A percentile compares a stretch with the other conserved stretches of the same genome.
Conservation (phyloP, 2,113 vertebrate species). For the Lampris megalopsis region DNA sequence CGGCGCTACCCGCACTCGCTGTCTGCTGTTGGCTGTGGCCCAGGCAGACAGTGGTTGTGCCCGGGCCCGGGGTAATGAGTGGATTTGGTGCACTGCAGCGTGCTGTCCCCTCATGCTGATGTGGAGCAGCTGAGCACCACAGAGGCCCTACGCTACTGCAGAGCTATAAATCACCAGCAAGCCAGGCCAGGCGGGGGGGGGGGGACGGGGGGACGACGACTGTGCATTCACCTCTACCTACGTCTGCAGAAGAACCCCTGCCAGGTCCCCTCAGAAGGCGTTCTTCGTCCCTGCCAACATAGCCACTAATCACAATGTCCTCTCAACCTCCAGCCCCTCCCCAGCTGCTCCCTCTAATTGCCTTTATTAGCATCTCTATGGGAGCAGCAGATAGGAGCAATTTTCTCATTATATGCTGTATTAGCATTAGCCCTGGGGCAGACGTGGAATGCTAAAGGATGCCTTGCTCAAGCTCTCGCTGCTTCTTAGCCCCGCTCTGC, state of each 20-base stretch:
- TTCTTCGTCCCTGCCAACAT: conserved; percentile 41
- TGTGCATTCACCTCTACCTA: conserved; percentile 55
- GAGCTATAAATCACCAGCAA: conserved; percentile 84
- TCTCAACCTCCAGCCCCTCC: conserved; percentile 67
- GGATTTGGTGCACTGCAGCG: conserved; percentile 84
- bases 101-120: conserved; percentile 79
- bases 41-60: conserved; percentile 68
- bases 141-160: conserved; percentile 78
- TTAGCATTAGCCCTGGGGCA: conserved; percentile 76
- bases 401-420: conserved; percentile 80
- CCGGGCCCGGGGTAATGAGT: conserved; percentile 80
- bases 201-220: neutral
- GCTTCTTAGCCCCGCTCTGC: conserved; percentile 63
- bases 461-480: conserved; percentile 66
- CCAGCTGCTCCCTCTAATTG: conserved; percentile 79
- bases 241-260: conserved; percentile 45
- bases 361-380: conserved; percentile 83
- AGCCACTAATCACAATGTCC: conserved; percentile 67
- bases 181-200: conserved; percentile 49
- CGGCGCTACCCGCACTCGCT: conserved; percentile 38
- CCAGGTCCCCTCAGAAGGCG: conserved; percentile 41
- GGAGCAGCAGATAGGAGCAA: conserved; percentile 81
- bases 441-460: conserved; percentile 75
- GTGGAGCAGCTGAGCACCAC: conserved; percentile 81
- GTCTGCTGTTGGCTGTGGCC: conserved; percentile 55